Percentiles rank a stretch among this genome's conserved stretches.
phyloP scores from a whole-genome alignment of 2,113 vertebrate species.

The Perca fluviatilis region DNA sequence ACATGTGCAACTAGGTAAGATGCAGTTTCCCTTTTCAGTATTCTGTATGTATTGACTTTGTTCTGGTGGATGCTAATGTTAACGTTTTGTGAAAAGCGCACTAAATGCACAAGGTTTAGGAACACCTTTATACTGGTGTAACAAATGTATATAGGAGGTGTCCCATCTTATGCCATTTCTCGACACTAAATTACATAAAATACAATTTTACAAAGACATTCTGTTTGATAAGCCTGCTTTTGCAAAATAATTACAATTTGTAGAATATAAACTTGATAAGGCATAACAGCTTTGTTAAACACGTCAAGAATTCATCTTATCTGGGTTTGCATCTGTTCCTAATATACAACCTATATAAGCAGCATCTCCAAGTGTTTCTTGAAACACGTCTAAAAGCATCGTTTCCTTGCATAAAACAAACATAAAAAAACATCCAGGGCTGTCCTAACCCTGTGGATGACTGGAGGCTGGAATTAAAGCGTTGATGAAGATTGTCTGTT shows the following conservation, averaged over 20 bases:
- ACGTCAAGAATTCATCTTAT: background rate
- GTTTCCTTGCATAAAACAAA: conserved; percentile 1
- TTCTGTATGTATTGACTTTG: background rate
- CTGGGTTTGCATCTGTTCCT: background rate
- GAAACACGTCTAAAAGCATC: conserved; percentile 2
- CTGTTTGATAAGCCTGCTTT: conserved; percentile 37
- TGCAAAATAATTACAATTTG: conserved; percentile 47
- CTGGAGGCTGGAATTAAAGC: conserved; percentile 5
- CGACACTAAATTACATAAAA: background rate
- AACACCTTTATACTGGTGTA: background rate
- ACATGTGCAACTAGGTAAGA: background rate
- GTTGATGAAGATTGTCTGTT: background rate
- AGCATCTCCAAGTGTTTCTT: conserved; percentile 18
- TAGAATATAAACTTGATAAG: conserved; percentile 44
- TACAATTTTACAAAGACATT: conserved; percentile 31
- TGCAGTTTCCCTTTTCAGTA: background rate
- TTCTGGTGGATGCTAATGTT: background rate
- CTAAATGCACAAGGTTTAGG: background rate
- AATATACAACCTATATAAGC: background rate
- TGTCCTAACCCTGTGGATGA: background rate
- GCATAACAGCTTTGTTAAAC: conserved; percentile 60
- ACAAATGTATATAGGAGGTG: background rate
- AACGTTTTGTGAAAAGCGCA: background rate
- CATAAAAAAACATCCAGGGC: background rate
- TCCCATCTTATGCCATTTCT: background rate